Percentiles rank a stretch among this genome's conserved stretches.
Conservation (phyloP, 2,113 vertebrate species). For the Spheniscus mendiculus region DNA sequence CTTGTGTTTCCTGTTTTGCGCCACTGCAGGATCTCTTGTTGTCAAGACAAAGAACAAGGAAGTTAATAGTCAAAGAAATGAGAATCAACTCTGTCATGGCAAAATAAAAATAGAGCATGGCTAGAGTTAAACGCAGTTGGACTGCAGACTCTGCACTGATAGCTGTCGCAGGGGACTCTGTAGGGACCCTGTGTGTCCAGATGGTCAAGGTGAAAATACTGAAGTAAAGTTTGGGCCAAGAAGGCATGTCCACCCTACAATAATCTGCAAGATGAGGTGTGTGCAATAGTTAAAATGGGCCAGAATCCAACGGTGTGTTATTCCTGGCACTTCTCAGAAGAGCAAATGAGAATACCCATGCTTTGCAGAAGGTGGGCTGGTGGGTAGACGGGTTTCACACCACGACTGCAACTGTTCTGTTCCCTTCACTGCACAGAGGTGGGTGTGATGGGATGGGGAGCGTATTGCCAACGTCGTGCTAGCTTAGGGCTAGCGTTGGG, state of each 20-base stretch:
- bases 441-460: neutral
- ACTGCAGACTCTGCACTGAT: neutral
- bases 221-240: neutral
- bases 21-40: neutral
- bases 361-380: neutral
- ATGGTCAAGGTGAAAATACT: neutral
- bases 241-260: neutral
- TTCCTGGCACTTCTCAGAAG: neutral
- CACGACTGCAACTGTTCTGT: neutral
- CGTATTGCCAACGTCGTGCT: accelerated
- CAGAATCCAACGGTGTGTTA: neutral
- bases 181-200: neutral
- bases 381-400: neutral
- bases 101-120: neutral
- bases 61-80: neutral
- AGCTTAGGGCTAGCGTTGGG: neutral
- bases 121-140: neutral
- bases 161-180: neutral
- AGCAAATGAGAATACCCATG: neutral
- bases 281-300: neutral
- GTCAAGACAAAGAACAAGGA: neutral
- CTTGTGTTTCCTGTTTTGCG: neutral
- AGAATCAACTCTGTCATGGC: neutral
- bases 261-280: neutral
- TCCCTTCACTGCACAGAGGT: neutral